These are phyloP conservation scores for Pristionchus maxplancki DNA, from an alignment of 2,888 invertebrate species.

Conservation along the genomic window DNA sequence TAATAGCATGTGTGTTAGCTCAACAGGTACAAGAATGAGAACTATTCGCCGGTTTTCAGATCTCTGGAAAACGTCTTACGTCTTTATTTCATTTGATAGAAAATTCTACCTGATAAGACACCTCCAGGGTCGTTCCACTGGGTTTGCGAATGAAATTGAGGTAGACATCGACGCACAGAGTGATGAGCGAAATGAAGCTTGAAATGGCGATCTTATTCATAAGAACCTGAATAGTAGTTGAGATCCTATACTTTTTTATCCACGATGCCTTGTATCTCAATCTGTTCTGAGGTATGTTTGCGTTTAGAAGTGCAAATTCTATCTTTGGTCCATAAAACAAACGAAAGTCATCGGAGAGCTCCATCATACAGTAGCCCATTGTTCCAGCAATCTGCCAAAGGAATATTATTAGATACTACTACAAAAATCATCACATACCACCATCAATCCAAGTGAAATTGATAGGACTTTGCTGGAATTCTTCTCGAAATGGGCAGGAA, in stretches of 20 bases:
- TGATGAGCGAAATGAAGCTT: not conserved
- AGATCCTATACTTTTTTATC: not conserved
- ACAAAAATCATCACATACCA: not conserved
- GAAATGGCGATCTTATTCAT: not conserved
- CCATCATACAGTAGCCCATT: not conserved
- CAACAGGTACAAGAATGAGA: not conserved
- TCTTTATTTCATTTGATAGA: not conserved
- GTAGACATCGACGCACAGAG: not conserved
- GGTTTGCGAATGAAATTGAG: not conserved
- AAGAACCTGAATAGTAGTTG: not conserved
- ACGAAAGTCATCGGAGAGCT: not conserved
- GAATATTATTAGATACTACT: too few species aligned
- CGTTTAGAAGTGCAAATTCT: not conserved
- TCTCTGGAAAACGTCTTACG: too few species aligned
- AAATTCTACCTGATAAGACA: not conserved
- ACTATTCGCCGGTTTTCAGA: not conserved
- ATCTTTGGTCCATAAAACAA: not conserved
- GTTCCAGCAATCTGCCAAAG: not conserved
- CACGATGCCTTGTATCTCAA: not conserved
- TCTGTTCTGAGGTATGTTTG: not conserved
- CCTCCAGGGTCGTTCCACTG: not conserved
- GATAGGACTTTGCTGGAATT: not conserved
- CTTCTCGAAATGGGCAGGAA: not conserved
- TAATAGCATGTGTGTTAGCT: not conserved
- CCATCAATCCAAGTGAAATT: not conserved